phyloP scores from a whole-genome alignment of 2,797 vertebrate genomes.

The Limosa lapponica region DNA sequence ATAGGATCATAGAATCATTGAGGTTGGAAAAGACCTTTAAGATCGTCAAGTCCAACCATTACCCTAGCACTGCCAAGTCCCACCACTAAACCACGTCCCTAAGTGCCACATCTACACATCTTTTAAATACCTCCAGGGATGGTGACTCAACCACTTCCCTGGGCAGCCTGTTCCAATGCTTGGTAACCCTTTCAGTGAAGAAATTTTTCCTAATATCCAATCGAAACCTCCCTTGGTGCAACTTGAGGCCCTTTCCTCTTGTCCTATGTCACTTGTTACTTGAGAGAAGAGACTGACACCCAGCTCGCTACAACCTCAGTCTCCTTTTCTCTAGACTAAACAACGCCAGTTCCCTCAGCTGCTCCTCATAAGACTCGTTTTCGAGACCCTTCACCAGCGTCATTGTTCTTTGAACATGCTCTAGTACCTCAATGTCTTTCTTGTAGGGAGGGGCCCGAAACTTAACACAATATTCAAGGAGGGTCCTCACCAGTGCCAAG shows the following conservation, averaged over 20 bases:
- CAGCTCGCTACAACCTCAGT: background rate
- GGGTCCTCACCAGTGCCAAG: background rate
- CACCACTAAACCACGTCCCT: background rate
- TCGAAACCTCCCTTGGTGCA: background rate
- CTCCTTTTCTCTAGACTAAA: background rate
- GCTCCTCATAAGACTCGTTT: background rate
- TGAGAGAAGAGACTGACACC: background rate
- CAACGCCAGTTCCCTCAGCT: background rate
- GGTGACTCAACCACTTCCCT: background rate
- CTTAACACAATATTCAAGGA: background rate
- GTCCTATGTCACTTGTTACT: background rate
- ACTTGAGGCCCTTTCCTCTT: background rate
- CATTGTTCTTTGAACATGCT: background rate
- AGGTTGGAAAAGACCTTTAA: background rate
- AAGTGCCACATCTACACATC: background rate
- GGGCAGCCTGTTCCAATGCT: background rate
- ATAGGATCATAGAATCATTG: background rate
- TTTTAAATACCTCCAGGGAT: background rate
- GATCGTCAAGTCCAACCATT: background rate
- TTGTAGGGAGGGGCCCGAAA: background rate
- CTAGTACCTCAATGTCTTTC: background rate
- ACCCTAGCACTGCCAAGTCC: background rate
- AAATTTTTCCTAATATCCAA: background rate
- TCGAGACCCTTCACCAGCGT: background rate
- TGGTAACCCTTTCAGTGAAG: background rate